Conservation (phyloP, 2,113 vertebrate species). For the Herpetotheres cachinnans region DNA sequence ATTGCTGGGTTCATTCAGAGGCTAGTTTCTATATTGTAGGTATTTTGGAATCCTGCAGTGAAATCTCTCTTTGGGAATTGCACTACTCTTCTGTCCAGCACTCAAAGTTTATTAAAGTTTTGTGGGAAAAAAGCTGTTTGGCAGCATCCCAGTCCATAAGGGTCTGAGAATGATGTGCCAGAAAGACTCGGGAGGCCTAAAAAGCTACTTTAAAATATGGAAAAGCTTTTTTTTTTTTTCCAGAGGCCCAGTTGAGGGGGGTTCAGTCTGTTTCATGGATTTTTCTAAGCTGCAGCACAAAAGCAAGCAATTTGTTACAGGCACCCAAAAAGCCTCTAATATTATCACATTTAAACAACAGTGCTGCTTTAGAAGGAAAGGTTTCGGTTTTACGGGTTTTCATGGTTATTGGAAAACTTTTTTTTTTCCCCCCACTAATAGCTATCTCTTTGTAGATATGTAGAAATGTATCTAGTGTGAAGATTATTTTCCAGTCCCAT, state of each 20-base stretch:
- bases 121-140: constrained; percentile 66
- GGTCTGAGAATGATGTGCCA: constrained; percentile 65
- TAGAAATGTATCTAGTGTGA: neutral
- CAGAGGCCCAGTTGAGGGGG: constrained; percentile 18
- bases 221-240: neutral
- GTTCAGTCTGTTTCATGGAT: neutral
- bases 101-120: constrained; percentile 59
- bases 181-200: constrained; percentile 27
- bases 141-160: constrained; percentile 61
- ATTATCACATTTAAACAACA: neutral
- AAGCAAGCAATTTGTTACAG: neutral
- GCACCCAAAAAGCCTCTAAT: neutral
- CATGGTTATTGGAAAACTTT: neutral
- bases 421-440: neutral
- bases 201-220: constrained; percentile 38
- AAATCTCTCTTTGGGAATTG: constrained; percentile 56
- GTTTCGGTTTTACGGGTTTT: neutral
- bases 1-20: neutral
- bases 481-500: neutral
- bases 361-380: neutral
- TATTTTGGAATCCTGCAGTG: constrained; percentile 22
- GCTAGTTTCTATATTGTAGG: neutral
- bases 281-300: neutral
- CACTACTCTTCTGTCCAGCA: constrained; percentile 11
- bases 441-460: neutral